Base-by-base conservation (phyloP, 2,113 vertebrate species). In the Balaenoptera acutorostrata region DNA sequence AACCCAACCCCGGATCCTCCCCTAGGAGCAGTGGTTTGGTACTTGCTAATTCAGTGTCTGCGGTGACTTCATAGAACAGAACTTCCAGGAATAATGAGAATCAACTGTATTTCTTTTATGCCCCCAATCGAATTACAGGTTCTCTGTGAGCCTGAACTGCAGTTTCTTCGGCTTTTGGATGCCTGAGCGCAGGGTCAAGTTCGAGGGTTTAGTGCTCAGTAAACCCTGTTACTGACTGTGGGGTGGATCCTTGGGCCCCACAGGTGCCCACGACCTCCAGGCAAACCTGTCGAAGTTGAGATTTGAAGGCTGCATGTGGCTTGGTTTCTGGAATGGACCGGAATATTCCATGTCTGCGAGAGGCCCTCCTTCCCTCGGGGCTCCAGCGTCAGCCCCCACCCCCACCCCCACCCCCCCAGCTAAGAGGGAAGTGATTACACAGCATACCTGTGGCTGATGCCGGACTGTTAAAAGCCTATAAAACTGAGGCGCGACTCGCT, bases 201-300 rank as follows among this genome's bases (percentile, higher is more conserved):
- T 15, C 1, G 2, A 7, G 33, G 25, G 3, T 12, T 20, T 3
- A 6, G 27, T 17, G 52, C 44, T 71, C 18, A 4, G 4, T 2
- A 12, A 21, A 25, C 33, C 31, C 33, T 0, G 0, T 23, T 14
- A 2, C 89, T 74, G 84, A 29, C 36, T 3, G 0, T 1, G 29
- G 5, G 3, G 46, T 5, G 17, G 8, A 8, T 0, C 52, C 36
- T 8, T 11, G 68, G 18, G 0, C 41, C 0, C 31, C 61, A 14
- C 3, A 0, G 41, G 36, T 44, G 8, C 46, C 59, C 23, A 0
- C 0, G 0, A 27, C n/a, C 27, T 29, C 23, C 1, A 5, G 52
- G 20, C 11, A 21, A 27, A 57, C 61, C 66, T 64, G 52, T n/a
- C 17, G 0, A 27, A 39, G 18, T 13, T 9, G 20, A 21, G 41